Evolutionary conservation across 2,113 vertebrate genomes (phyloP).

Genomic region (Myrmecobius fasciatus): DNA sequence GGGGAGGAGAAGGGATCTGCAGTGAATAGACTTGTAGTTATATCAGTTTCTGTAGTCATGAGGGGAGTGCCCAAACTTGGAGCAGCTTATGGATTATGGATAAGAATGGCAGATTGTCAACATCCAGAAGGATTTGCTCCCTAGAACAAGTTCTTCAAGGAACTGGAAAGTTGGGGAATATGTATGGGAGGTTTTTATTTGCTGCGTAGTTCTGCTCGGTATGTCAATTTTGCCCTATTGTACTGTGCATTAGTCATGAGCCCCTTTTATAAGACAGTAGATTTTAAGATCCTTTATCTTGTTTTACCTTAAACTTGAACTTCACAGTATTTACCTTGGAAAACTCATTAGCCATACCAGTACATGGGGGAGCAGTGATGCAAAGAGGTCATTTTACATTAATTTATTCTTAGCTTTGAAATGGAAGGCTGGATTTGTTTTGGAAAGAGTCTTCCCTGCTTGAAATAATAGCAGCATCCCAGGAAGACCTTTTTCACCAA

Average conservation of each 20-base stretch:
- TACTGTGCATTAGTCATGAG: background rate
- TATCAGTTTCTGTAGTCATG: background rate
- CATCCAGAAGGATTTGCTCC: too few species aligned
- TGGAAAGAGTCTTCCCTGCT: background rate
- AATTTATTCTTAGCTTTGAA: background rate
- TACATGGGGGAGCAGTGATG: background rate
- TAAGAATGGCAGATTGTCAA: too few species aligned
- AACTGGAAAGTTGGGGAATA: background rate
- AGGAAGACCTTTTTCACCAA: background rate
- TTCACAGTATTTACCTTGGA: background rate
- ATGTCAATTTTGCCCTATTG: background rate
- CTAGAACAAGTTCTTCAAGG: background rate
- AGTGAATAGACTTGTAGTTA: background rate
- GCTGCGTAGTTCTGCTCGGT: background rate
- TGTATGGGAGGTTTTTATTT: background rate
- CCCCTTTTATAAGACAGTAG: background rate
- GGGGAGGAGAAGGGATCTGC: background rate
- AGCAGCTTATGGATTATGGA: background rate
- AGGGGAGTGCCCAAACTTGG: background rate
- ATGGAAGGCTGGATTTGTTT: background rate
- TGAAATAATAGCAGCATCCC: background rate
- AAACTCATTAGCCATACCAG: background rate
- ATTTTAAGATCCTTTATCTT: background rate
- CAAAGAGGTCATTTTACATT: background rate
- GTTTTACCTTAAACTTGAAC: background rate